Evolutionary conservation across 2,888 invertebrate species (phyloP).

Genomic region (Limnephilus rhombicus): DNA sequence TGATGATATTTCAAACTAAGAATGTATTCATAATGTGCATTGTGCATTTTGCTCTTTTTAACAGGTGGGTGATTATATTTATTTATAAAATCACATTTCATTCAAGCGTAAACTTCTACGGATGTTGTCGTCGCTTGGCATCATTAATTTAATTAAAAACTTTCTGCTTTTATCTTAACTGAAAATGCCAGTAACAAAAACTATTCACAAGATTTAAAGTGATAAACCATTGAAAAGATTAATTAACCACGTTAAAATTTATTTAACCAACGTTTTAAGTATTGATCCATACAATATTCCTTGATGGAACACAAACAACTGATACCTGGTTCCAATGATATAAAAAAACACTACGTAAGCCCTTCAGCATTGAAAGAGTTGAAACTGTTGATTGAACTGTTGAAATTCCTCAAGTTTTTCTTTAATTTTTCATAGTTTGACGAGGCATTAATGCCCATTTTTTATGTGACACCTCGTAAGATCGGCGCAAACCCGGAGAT

Average conservation of each 20-base stretch:
- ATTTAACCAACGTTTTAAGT: not conserved
- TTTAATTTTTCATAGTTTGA: no score
- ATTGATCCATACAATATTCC: not conserved
- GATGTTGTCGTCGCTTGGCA: not conserved
- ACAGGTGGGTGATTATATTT: not conserved
- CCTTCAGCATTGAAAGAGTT: not conserved
- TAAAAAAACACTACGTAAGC: not conserved
- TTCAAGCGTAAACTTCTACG: not conserved
- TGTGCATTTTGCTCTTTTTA: not conserved
- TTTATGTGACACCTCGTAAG: no score
- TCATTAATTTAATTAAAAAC: not conserved
- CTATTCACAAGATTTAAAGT: not conserved
- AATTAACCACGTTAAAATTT: not conserved
- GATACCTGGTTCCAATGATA: not conserved
- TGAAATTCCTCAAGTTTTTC: no score
- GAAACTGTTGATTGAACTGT: no score
- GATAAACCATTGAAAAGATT: slow-evolving; percentile 8
- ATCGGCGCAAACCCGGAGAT: no score
- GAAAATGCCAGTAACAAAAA: not conserved
- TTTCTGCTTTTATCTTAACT: not conserved
- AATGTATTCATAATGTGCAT: not conserved
- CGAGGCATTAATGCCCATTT: no score
- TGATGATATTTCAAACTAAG: no score
- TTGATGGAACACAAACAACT: not conserved
- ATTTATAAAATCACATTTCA: not conserved